A percentile compares a stretch with the other conserved stretches of the same genome.
phyloP scores from a whole-genome alignment of 2,797 vertebrate species.

The Mus minutoides region DNA sequence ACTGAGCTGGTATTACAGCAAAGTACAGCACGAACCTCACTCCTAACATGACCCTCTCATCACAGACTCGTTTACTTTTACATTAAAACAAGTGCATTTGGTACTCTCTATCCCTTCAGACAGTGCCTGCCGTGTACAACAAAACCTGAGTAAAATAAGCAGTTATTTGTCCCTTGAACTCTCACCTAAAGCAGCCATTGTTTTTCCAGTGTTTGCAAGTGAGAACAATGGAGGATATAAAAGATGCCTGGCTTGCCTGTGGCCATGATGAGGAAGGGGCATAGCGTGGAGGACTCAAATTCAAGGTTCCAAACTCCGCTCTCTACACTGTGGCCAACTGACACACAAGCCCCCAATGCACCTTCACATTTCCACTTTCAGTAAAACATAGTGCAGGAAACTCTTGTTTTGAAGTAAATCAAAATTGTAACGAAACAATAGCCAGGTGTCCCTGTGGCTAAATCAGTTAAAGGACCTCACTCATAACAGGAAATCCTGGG shows the following conservation, averaged over 20 bases:
- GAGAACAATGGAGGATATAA: neutral
- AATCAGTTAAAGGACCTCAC: neutral
- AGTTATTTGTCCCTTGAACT: slow-evolving; percentile 2
- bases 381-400: neutral
- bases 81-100: neutral
- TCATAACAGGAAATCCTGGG: neutral
- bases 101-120: neutral
- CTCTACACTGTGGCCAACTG: neutral
- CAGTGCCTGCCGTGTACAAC: neutral
- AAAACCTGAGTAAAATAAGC: neutral
- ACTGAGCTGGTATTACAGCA: neutral
- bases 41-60: neutral
- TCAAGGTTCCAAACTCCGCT: neutral
- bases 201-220: slow-evolving; percentile 21
- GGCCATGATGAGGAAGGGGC: neutral
- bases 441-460: neutral
- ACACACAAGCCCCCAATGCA: neutral
- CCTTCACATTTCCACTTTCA: neutral
- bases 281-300: neutral
- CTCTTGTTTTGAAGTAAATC: slow-evolving; percentile 15
- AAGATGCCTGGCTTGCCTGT: neutral
- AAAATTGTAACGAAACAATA: neutral
- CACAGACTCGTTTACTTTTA: neutral
- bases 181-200: neutral
- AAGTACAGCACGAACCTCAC: neutral